Conservation (phyloP, 2,113 vertebrate genomes). For the Sorex fumeus region DNA sequence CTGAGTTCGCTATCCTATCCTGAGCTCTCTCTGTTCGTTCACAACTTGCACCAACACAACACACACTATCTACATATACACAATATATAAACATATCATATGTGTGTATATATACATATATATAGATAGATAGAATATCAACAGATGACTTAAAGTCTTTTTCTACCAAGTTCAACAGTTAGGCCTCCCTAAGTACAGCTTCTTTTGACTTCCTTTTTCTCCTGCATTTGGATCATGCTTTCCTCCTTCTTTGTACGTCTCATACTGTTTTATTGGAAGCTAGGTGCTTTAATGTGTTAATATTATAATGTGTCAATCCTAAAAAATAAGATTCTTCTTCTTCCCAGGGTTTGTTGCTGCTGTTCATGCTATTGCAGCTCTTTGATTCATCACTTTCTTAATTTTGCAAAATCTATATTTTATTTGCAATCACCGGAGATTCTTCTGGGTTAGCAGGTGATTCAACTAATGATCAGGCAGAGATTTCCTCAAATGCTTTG, state of each 20-base stretch:
- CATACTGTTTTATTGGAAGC: neutral
- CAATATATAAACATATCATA: no score
- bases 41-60: no score
- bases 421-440: neutral
- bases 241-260: neutral
- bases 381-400: neutral
- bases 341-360: neutral
- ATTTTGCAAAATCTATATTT: neutral
- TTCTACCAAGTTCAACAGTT: neutral
- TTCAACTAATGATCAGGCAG: neutral
- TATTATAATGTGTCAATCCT: neutral
- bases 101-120: no score
- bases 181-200: neutral
- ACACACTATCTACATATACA: no score
- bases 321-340: neutral
- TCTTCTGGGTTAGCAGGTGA: neutral
- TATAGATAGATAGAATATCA: no score
- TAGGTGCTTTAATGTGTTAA: neutral
- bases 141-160: neutral
- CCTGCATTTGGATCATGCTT: neutral
- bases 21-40: no score
- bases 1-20: no score
- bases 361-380: neutral
- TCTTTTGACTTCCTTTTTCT: constrained; percentile 12
- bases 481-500: neutral